These are phyloP conservation scores for Fukomys damarensis DNA, from an alignment of 2,113 vertebrate genomes.

Conservation along the genomic window DNA sequence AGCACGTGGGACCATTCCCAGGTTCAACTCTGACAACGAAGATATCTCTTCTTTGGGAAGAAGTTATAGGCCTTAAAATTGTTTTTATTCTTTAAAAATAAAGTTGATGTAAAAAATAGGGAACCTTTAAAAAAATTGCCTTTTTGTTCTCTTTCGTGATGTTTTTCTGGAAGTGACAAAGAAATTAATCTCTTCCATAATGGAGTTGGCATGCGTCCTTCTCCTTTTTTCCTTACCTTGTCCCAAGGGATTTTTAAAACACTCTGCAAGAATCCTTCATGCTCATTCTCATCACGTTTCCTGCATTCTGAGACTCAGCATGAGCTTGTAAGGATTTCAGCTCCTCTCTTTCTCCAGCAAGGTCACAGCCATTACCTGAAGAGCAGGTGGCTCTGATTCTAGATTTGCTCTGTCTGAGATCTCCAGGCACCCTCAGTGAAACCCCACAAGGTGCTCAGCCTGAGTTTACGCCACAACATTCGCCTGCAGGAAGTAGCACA, in stretches of 20 bases:
- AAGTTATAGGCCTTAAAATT: neutral
- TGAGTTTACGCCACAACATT: neutral
- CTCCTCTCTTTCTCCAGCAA: neutral
- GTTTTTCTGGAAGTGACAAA: conserved; percentile 43
- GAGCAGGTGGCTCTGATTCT: conserved; percentile 45
- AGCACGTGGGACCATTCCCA: neutral
- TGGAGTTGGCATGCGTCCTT: neutral
- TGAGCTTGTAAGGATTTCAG: neutral
- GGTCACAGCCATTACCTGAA: conserved; percentile 14
- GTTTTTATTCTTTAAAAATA: neutral
- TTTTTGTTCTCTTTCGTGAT: conserved; percentile 45
- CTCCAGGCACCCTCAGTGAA: neutral
- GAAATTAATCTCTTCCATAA: conserved; percentile 53
- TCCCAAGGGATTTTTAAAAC: conserved; percentile 14
- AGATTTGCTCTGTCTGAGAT: neutral
- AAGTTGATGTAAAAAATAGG: neutral
- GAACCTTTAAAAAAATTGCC: conserved; percentile 3
- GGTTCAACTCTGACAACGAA: neutral
- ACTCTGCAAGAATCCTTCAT: conserved; percentile 2
- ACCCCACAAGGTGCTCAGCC: neutral
- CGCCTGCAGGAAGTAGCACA: neutral
- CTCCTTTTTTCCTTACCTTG: neutral
- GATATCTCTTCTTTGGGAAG: neutral
- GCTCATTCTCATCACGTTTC: neutral
- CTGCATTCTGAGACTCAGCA: neutral